Conservation (phyloP, 2,113 vertebrate species). For the Myiozetetes cayanensis region DNA sequence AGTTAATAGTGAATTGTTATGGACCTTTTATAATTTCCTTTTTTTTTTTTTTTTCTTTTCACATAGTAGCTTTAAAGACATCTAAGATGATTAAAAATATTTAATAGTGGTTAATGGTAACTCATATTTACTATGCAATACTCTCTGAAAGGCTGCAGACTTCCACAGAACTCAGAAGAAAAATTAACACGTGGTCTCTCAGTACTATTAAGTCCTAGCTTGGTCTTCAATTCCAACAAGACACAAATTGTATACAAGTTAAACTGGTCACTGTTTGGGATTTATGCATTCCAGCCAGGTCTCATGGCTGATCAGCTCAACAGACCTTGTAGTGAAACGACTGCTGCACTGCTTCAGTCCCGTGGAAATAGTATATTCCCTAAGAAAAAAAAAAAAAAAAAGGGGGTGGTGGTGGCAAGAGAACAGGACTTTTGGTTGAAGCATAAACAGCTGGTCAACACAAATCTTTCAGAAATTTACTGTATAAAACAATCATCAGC, state of each 20-base stretch:
- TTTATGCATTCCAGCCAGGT: slow-evolving; percentile 57
- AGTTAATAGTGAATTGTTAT: neutral
- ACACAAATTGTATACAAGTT: slow-evolving; percentile 32
- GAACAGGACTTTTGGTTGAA: slow-evolving; percentile 47
- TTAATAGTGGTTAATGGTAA: neutral
- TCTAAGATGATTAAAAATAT: neutral
- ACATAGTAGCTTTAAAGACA: neutral
- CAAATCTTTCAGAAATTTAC: slow-evolving; percentile 36
- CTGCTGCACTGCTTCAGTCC: slow-evolving; percentile 53
- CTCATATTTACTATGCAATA: neutral
- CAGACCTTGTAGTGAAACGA: slow-evolving; percentile 62
- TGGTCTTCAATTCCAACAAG: slow-evolving; percentile 5
- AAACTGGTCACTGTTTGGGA: slow-evolving; percentile 41
- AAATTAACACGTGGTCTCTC: neutral
- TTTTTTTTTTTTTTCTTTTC: neutral
- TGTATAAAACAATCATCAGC: neutral
- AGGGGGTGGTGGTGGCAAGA: slow-evolving; percentile 37
- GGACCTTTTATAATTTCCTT: neutral
- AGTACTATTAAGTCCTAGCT: neutral
- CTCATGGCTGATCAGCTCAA: slow-evolving; percentile 49
- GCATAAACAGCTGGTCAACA: slow-evolving; percentile 49
- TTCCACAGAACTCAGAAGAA: slow-evolving; percentile 9
- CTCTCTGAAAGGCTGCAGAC: neutral
- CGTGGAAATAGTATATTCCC: slow-evolving; percentile 53
- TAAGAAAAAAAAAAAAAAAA: slow-evolving; percentile 19